A percentile compares a stretch with the other conserved stretches of the same genome.
Evolutionary conservation across 2,113 vertebrate species (phyloP).

Genomic region (Hoplias malabaricus): DNA sequence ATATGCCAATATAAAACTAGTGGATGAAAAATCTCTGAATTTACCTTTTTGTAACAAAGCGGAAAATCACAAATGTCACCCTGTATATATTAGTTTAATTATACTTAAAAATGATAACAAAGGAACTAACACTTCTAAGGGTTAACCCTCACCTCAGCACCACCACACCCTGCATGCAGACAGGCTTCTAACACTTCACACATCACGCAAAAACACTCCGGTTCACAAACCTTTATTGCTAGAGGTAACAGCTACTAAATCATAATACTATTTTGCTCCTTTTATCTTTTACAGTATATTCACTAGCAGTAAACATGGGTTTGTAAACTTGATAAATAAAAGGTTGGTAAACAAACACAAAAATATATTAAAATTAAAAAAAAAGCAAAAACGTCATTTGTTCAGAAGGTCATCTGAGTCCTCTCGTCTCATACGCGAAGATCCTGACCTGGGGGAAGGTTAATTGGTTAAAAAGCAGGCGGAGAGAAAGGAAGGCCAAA

Average conservation of each 20-base stretch:
- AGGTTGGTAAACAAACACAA: constrained; percentile 13
- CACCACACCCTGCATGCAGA: not conserved
- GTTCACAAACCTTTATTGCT: constrained; percentile 43
- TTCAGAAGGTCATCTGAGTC: constrained; percentile 59
- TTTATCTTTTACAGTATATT: constrained; percentile 28
- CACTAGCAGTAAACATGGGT: not conserved
- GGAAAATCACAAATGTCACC: no score
- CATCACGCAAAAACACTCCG: constrained; percentile 17
- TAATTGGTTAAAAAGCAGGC: constrained; percentile 44
- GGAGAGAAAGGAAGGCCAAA: constrained; percentile 36
- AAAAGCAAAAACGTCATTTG: constrained; percentile 49
- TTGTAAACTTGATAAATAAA: constrained; percentile 24
- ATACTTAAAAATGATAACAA: no score
- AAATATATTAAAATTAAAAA: not conserved
- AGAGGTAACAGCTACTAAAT: constrained; percentile 33
- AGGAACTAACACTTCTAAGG: not conserved
- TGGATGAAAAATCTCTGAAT: no score
- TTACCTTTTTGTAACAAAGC: no score
- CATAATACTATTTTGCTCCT: constrained; percentile 3
- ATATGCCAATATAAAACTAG: no score
- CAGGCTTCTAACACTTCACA: not conserved
- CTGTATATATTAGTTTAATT: no score
- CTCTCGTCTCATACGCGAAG: constrained; percentile 61
- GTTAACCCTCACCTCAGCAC: not conserved
- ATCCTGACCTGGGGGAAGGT: constrained; percentile 63